Evolutionary conservation across 1,140 invertebrate genomes (phyloP).

Genomic region (Episyrphus balteatus): DNA sequence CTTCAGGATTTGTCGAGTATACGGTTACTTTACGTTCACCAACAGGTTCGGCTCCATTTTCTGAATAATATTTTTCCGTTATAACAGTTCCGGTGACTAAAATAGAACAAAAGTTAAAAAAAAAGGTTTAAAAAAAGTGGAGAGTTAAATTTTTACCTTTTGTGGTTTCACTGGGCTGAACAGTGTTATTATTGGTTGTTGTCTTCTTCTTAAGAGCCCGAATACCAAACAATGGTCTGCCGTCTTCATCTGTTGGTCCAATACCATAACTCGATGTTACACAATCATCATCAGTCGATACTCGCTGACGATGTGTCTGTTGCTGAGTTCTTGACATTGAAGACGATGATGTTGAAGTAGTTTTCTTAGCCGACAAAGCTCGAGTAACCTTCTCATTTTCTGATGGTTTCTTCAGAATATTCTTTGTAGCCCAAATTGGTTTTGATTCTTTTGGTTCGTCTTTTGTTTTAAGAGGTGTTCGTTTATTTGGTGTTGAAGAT

Average conservation of each 20-base stretch:
- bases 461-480: not conserved
- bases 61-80: constrained; percentile 50
- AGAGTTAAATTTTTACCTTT: constrained; percentile 33
- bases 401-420: constrained; percentile 28
- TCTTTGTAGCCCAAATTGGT: constrained; percentile 46
- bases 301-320: constrained; percentile 3
- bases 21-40: constrained; percentile 53
- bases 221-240: constrained; percentile 62
- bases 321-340: constrained; percentile 23
- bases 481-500: not conserved
- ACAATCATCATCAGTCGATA: constrained; percentile 34
- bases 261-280: constrained; percentile 72
- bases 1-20: constrained; percentile 51
- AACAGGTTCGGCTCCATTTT: constrained; percentile 51
- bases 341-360: constrained; percentile 35
- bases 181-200: constrained; percentile 31
- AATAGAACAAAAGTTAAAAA: not conserved
- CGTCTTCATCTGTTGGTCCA: constrained; percentile 66
- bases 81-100: constrained; percentile 54
- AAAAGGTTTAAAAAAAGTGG: not conserved
- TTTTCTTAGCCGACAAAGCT: constrained; percentile 36
- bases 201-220: constrained; percentile 54
- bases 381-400: constrained; percentile 24
- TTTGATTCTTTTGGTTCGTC: constrained; percentile 28
- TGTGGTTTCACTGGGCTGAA: constrained; percentile 32